Evolutionary conservation across 2,113 vertebrate genomes (phyloP).

Genomic region (Paradisaea rubra): DNA sequence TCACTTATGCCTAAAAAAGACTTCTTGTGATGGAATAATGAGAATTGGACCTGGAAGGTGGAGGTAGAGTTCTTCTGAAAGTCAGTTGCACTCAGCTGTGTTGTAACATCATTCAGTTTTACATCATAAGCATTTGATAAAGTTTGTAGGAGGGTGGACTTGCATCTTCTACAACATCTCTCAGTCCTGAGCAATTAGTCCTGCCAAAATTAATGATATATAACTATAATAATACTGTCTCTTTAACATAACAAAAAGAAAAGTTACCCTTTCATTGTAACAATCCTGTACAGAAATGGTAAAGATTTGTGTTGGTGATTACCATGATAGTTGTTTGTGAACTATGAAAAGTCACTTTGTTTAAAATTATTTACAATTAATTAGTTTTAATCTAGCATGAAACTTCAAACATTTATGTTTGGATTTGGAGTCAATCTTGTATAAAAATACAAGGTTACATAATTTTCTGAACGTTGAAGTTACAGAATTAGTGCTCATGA

Average conservation of each 20-base stretch:
- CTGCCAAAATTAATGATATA: background rate
- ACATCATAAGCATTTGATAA: background rate
- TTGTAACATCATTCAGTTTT: background rate
- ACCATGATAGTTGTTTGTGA: background rate
- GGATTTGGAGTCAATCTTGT: background rate
- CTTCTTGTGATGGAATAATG: rapidly evolving
- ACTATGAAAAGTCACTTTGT: background rate
- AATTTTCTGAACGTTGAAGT: background rate
- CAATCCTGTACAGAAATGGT: background rate
- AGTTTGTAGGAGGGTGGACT: background rate
- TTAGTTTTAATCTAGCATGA: background rate
- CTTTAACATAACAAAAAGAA: background rate
- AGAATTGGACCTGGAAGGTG: background rate
- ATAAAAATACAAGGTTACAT: background rate
- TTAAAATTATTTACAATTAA: background rate
- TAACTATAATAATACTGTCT: background rate
- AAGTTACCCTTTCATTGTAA: background rate
- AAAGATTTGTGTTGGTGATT: background rate
- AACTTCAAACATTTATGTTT: background rate
- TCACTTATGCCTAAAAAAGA: background rate
- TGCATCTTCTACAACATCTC: background rate
- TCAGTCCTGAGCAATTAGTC: background rate
- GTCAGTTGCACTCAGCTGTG: background rate
- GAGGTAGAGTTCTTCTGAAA: background rate
- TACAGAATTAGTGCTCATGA: background rate